Percentiles rank a stretch among this genome's conserved stretches.
Evolutionary conservation across 2,888 invertebrate species (phyloP).

Genomic region (Poecilus cupreus): DNA sequence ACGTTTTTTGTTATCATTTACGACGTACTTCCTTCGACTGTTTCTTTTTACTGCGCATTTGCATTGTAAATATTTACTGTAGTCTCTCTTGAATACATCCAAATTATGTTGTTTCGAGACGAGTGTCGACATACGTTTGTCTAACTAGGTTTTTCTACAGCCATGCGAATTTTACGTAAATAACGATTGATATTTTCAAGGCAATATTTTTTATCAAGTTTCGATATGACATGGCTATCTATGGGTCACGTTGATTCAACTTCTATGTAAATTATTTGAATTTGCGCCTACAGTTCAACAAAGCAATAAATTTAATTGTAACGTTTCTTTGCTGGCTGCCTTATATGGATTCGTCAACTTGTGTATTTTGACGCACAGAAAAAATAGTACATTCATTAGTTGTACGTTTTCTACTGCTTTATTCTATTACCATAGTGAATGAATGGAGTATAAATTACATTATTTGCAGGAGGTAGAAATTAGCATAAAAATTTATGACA

Average conservation of each 20-base stretch:
- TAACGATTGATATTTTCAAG: not conserved
- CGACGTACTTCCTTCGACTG: slow-evolving; percentile 58
- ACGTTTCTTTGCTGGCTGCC: slow-evolving; percentile 25
- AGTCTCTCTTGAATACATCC: slow-evolving; percentile 52
- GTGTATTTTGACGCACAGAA: not conserved
- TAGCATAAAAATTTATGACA: slow-evolving; percentile 33
- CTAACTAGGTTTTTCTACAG: not conserved
- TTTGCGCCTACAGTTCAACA: slow-evolving; percentile 29
- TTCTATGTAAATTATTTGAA: slow-evolving; percentile 1
- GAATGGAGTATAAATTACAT: not conserved
- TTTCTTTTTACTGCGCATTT: slow-evolving; percentile 58
- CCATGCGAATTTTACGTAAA: not conserved
- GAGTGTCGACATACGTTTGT: slow-evolving; percentile 28
- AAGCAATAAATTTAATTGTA: slow-evolving; percentile 43
- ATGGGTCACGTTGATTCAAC: slow-evolving; percentile 7
- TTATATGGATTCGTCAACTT: slow-evolving; percentile 20
- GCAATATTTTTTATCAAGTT: slow-evolving; percentile 6
- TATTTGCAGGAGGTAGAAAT: slow-evolving; percentile 31
- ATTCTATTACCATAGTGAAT: not conserved
- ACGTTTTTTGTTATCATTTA: slow-evolving; percentile 57
- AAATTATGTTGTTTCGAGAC: slow-evolving; percentile 35
- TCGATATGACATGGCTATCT: slow-evolving; percentile 16
- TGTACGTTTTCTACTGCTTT: not conserved
- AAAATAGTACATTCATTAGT: not conserved
- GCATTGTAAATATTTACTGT: slow-evolving; percentile 60